Base-by-base conservation (phyloP, 2,797 vertebrate species). In the Phrynocephalus vlangalii region DNA sequence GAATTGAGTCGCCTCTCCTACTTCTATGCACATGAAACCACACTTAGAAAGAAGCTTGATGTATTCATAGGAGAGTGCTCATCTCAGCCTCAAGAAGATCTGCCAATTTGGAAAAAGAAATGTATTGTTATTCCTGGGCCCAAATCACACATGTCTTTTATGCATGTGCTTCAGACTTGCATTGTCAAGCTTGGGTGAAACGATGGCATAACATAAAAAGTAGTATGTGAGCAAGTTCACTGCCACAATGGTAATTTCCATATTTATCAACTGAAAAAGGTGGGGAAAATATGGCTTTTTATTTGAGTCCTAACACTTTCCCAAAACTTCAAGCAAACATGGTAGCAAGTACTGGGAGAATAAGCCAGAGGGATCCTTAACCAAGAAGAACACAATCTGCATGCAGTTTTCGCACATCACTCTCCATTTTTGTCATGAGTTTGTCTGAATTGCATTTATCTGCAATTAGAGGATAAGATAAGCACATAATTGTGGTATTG, bases 21-120 rank as follows among this genome's bases (percentile, higher is more conserved):
- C 0, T 15, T 33, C 33, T 33, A 33, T 33, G 1, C 33, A 33
- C 33, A 33, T 33, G 33, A 33, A 33, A 33, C 33, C 33, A 33
- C 33, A 33, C 33, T 33, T 33, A 38, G 30, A 87, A 84, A 50
- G 88, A 15, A 66, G 4, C 18, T 52, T 63, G 13, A 44, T 85
- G n/a, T 81, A 80, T 44, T 76, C 52, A 72, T 86, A 5, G 2
- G 38, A 8, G 15, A 28, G 8, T 66, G 33, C 13, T 38, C 63
- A 10, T 10, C 5, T 60, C 5, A 6, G 11, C 24, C 83, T 91
- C 91, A 92, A 63, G 18, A 63, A 63, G 60, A 20, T 3, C 79
- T 44, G 77, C 4, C 82, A 22, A 6, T 75, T 66, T 86, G 79
- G 60, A 16, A 1, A 52, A 91, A 82, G 72, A 9, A 26, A 13